phyloP scores from a whole-genome alignment of 2,113 vertebrate species.

The Pterophyllum scalare region DNA sequence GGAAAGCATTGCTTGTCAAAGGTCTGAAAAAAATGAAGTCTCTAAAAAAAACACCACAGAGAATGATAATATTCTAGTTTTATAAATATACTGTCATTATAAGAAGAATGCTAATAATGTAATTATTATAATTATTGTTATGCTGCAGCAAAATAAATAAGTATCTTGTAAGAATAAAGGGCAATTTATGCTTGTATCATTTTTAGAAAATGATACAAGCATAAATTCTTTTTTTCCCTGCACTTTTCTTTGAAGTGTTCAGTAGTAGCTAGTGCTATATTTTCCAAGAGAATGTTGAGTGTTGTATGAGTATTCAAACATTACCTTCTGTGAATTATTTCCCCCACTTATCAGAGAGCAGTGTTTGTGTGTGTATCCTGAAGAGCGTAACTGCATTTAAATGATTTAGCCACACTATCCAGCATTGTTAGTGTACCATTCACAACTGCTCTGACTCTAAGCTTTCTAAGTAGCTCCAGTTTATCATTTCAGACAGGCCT shows the following conservation, averaged over 20 bases:
- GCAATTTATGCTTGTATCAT: not conserved
- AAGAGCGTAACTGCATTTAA: constrained; percentile 58
- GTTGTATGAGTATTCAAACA: constrained; percentile 49
- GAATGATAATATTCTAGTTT: not conserved
- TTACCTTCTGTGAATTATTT: constrained; percentile 64
- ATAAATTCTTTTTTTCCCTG: not conserved
- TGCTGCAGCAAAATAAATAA: not conserved
- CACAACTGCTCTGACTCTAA: constrained; percentile 1
- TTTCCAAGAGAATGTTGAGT: constrained; percentile 19
- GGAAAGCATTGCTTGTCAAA: not conserved
- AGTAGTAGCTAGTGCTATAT: constrained; percentile 3
- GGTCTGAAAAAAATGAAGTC: not conserved
- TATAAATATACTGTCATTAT: not conserved
- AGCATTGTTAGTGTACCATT: constrained; percentile 41
- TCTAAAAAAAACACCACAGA: not conserved
- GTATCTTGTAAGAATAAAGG: not conserved
- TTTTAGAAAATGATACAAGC: not conserved
- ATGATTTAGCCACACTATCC: constrained; percentile 45
- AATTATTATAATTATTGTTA: not conserved
- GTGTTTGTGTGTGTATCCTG: constrained; percentile 32
- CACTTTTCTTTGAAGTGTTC: constrained; percentile 11
- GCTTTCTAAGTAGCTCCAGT: constrained; percentile 16
- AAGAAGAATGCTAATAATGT: not conserved
- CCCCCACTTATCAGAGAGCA: constrained; percentile 29
- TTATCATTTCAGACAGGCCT: not conserved